Conservation (phyloP, 1,140 invertebrate genomes). For the Drosophila repletoides region DNA sequence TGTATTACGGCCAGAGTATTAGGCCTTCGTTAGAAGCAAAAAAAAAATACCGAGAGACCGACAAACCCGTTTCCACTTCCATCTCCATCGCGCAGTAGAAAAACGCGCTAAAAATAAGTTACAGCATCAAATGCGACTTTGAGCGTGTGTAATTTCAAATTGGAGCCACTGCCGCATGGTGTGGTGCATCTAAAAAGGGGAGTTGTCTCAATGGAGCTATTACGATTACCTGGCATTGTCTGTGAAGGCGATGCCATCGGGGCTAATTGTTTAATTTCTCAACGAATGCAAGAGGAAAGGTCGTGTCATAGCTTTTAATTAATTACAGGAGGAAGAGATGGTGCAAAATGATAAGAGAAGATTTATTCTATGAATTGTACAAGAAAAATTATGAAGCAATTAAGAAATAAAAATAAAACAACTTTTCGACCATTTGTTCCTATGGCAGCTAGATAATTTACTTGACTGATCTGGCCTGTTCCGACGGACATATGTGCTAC, state of each 20-base stretch:
- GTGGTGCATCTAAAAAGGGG: too few species aligned
- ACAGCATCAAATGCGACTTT: conserved; percentile 50
- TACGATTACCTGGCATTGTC: conserved; percentile 30
- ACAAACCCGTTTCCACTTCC: conserved; percentile 58
- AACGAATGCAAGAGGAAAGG: conserved; percentile 41
- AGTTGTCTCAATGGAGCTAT: conserved; percentile 24
- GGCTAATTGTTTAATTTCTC: conserved; percentile 66
- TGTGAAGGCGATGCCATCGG: conserved; percentile 20
- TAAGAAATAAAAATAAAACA: too few species aligned
- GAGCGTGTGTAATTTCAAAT: conserved; percentile 41
- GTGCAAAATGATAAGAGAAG: too few species aligned
- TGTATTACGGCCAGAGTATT: conserved; percentile 5
- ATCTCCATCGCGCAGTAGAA: conserved; percentile 25
- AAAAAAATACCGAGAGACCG: conserved; percentile 47
- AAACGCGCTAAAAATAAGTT: conserved; percentile 76
- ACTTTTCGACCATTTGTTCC: too few species aligned
- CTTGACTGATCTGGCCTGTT: too few species aligned
- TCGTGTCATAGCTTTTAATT: conserved; percentile 44
- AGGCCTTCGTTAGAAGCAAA: conserved; percentile 48
- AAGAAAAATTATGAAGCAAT: too few species aligned
- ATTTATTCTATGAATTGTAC: too few species aligned
- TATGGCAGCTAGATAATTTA: too few species aligned
- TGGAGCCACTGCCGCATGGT: conserved; percentile 18
- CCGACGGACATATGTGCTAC: too few species aligned
- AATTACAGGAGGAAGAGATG: conserved; percentile 5